Percentiles rank a stretch among this genome's conserved stretches.
Evolutionary conservation across 2,113 vertebrate species (phyloP).

Genomic region (Rhinogobius similis): DNA sequence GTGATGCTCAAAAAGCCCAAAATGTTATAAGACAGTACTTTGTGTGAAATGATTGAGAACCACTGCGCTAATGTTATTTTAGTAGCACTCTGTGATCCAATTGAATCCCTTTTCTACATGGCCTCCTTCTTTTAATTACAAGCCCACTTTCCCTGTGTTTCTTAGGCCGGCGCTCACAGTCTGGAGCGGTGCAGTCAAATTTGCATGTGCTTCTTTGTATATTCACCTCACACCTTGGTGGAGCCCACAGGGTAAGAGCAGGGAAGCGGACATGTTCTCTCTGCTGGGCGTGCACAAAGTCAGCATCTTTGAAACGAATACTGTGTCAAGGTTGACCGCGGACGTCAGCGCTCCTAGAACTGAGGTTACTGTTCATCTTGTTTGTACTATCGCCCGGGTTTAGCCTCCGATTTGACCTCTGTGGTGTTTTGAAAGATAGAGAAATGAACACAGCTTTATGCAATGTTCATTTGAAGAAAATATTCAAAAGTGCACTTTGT

Average conservation of each 20-base stretch:
- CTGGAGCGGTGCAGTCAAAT: conserved; percentile 12
- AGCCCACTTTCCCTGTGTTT: conserved; percentile 5
- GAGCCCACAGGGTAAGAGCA: conserved; percentile 16
- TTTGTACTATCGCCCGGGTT: conserved; percentile 15
- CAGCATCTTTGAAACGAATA: conserved; percentile 19
- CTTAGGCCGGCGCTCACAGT: conserved; percentile 4
- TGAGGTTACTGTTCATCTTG: conserved; percentile 35
- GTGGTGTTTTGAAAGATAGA: conserved; percentile 3
- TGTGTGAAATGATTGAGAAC: neutral
- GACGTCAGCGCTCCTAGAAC: conserved; percentile 13
- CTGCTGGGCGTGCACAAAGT: conserved; percentile 15
- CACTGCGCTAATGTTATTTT: neutral
- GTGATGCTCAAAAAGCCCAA: neutral
- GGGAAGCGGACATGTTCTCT: conserved; percentile 14
- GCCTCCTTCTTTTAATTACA: conserved; percentile 17
- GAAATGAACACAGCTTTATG: conserved; percentile 14
- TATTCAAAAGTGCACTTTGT: neutral
- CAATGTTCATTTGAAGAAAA: neutral
- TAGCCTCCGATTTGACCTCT: conserved; percentile 29
- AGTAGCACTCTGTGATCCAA: neutral
- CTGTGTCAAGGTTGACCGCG: conserved; percentile 9
- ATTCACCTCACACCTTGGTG: conserved; percentile 15
- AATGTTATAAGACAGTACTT: neutral
- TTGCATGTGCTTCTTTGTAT: conserved; percentile 24
- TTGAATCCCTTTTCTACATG: neutral